Conservation (phyloP, 2,113 vertebrate genomes). For the Hymenochirus boettgeri region DNA sequence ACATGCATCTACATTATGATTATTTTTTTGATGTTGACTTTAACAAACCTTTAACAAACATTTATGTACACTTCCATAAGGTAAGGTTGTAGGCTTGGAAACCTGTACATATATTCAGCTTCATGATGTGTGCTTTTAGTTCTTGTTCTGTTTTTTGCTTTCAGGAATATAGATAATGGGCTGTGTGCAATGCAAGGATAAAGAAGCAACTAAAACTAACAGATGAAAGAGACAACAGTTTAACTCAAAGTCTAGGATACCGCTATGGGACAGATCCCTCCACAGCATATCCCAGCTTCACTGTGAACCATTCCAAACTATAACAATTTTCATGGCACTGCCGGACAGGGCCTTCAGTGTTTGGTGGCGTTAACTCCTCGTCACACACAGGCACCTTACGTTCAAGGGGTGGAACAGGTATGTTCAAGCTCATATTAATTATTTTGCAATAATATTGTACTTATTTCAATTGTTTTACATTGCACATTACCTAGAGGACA, state of each 20-base stretch:
- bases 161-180: slow-evolving; percentile 94
- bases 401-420: slow-evolving; percentile 87
- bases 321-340: slow-evolving; percentile 86
- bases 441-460: not conserved
- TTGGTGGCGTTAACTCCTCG: slow-evolving; percentile 86
- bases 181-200: slow-evolving; percentile 99
- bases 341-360: slow-evolving; percentile 83
- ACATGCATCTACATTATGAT: too few relatives aligned
- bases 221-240: slow-evolving; percentile 80
- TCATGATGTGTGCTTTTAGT: too few relatives aligned
- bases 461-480: too few relatives aligned
- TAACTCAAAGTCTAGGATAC: slow-evolving; percentile 82
- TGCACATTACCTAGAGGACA: too few relatives aligned
- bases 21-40: too few relatives aligned
- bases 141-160: slow-evolving; percentile 34
- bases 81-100: too few relatives aligned
- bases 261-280: slow-evolving; percentile 87
- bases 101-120: too few relatives aligned
- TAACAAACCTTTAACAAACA: too few relatives aligned
- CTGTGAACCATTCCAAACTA: slow-evolving; percentile 91
- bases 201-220: slow-evolving; percentile 95
- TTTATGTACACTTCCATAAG: too few relatives aligned
- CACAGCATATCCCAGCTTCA: slow-evolving; percentile 84
- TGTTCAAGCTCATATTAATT: slow-evolving; percentile 29
- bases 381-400: slow-evolving; percentile 86